Percentiles rank a stretch among this genome's conserved stretches.
phyloP scores from a whole-genome alignment of 2,113 vertebrate species.

The Ageneiosus marmoratus region DNA sequence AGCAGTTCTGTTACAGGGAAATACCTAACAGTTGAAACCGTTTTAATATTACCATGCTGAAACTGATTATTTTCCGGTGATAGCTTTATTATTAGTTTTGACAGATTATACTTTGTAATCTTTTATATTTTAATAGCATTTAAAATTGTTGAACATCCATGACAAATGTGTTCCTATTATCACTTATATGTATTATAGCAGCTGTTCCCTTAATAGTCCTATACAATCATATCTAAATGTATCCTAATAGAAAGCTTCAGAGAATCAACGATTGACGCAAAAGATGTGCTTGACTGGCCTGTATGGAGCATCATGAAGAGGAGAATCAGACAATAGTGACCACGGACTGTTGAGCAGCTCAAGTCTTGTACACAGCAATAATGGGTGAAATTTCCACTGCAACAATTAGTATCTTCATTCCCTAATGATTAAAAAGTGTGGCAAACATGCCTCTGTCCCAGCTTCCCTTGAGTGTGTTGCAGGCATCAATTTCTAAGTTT shows the following conservation, averaged over 20 bases:
- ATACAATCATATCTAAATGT: neutral
- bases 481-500: no score
- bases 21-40: neutral
- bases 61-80: neutral
- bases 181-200: neutral
- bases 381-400: no score
- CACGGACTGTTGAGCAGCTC: no score
- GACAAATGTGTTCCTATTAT: neutral
- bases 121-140: neutral
- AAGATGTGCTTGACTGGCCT: no score
- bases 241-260: neutral
- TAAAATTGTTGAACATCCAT: neutral
- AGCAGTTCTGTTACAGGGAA: neutral
- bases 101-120: neutral
- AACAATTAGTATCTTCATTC: no score
- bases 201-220: no score
- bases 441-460: no score
- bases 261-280: neutral
- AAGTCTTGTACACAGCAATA: no score
- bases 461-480: no score
- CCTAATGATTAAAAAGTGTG: no score
- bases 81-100: neutral
- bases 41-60: neutral
- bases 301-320: no score
- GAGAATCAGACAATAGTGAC: no score